Base-by-base conservation (phyloP, 2,888 invertebrate species). In the Eugnorisma glareosa region DNA sequence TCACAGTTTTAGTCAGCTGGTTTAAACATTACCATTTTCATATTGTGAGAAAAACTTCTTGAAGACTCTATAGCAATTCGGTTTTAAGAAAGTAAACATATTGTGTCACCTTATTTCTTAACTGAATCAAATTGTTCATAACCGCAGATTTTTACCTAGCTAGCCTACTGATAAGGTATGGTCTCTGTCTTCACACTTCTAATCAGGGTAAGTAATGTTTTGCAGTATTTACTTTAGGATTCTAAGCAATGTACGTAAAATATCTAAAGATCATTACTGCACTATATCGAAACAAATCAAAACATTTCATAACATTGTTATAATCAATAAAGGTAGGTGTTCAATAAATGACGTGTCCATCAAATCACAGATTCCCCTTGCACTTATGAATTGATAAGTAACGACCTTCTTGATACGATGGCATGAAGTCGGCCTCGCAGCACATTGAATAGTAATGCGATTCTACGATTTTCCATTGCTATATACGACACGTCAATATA, bases 401-500 rank as follows among this genome's bases (percentile, higher is more conserved):
- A 77, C 86, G 91, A 90, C 93, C 94, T 94, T 92, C 91, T 90
- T 84, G 84, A 85, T 89, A 84, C 85, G 85, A 83, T 83, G 88
- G 89, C 84, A 89, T 90, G 89, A 84, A 86, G 89, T 82, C 88
- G 90, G 82, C 91, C 92, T 92, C 89, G 86, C 80, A 84, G 68
- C 81, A 68, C 78, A 83, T 75, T 91, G 93, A 91, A 94, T 94
- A 93, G 85, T 89, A 92, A 93, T 91, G 79, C 63, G 82, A 84
- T 87, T 83, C 74, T 75, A 89, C 83, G 64, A 76, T 87, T 91
- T 86, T 91, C 90, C 91, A 91, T 89, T 91, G 83, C 77, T 68
- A 66, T 79, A 70, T 68, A 86, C 88, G 90, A 79, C 82, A 86
- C 86, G 88, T 80, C 82, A 86, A 82, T 86, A 80, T 43, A 57